Conservation (phyloP, 2,113 vertebrate genomes). For the Gobiocypris rarus region DNA sequence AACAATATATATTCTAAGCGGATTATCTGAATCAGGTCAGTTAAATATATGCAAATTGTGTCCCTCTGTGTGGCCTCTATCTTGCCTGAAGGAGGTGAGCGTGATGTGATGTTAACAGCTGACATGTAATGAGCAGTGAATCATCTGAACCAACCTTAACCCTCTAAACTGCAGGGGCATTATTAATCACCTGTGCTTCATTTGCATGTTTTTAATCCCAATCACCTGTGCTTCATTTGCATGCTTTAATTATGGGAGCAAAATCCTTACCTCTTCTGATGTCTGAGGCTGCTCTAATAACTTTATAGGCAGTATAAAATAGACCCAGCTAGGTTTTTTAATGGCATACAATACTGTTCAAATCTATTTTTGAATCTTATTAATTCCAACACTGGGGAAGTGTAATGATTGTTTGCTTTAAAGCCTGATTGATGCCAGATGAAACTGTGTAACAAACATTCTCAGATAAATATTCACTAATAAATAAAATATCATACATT, state of each 20-base stretch:
- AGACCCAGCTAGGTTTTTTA: neutral
- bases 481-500: neutral
- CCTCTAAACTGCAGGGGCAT: neutral
- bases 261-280: neutral
- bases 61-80: neutral
- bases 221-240: constrained; percentile 36
- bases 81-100: neutral
- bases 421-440: neutral
- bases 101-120: neutral
- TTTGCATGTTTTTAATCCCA: constrained; percentile 8
- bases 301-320: neutral
- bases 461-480: neutral
- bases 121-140: neutral
- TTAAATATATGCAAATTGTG: no score
- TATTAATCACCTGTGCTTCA: constrained; percentile 30
- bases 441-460: neutral
- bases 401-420: neutral
- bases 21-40: no score
- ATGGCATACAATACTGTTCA: no score
- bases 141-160: neutral
- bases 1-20: no score
- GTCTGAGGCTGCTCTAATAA: neutral
- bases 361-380: constrained; percentile 13
- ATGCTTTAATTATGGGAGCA: neutral
- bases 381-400: neutral